phyloP scores from a whole-genome alignment of 2,888 invertebrate genomes.

The Rotaria magnacalcarata region DNA sequence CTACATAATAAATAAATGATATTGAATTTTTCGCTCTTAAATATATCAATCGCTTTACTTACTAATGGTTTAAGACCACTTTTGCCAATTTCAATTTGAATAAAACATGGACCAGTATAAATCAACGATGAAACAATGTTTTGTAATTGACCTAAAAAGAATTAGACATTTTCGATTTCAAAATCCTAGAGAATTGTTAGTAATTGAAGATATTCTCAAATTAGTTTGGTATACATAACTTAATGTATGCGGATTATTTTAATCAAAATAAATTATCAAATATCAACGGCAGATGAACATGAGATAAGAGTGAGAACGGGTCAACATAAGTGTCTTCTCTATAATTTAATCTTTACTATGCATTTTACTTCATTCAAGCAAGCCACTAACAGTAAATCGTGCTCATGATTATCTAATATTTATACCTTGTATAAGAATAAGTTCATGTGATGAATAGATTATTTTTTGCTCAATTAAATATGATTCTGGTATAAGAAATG shows the following conservation, averaged over 20 bases:
- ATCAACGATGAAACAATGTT: neutral
- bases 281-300: too few species aligned
- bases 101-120: neutral
- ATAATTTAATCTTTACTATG: too few species aligned
- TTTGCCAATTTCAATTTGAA: neutral
- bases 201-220: too few species aligned
- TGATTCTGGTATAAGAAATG: slow-evolving; percentile 9
- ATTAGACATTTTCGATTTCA: too few species aligned
- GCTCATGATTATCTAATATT: neutral
- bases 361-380: too few species aligned
- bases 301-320: too few species aligned
- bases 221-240: too few species aligned
- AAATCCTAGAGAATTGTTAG: too few species aligned
- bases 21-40: neutral
- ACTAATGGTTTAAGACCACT: neutral
- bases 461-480: neutral
- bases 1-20: neutral
- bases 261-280: too few species aligned
- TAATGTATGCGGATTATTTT: too few species aligned
- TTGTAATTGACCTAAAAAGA: neutral
- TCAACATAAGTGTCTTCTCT: too few species aligned
- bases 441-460: slow-evolving; percentile 6
- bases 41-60: neutral
- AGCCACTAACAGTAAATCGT: too few species aligned
- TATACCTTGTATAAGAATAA: neutral